Conservation (phyloP, 2,113 vertebrate species). For the Lagopus leucura region DNA sequence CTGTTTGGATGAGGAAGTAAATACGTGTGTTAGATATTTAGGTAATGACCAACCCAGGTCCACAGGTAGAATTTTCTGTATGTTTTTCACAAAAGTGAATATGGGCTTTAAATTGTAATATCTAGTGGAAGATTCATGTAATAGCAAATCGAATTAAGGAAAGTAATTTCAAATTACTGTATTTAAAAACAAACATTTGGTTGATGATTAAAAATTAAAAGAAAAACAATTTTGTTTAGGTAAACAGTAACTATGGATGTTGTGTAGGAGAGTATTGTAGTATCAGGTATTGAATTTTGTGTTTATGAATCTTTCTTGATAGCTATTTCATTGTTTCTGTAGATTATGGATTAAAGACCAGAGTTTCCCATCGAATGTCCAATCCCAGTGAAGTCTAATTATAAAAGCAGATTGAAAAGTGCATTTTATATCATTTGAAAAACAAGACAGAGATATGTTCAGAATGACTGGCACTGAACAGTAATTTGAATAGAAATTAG, state of each 20-base stretch:
- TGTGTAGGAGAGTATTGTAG: background rate
- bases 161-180: background rate
- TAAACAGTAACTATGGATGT: background rate
- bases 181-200: background rate
- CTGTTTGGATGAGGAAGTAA: background rate
- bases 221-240: background rate
- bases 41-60: background rate
- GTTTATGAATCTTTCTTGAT: background rate
- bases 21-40: background rate
- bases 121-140: background rate
- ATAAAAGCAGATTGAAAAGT: background rate
- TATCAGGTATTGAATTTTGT: background rate
- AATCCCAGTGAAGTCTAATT: background rate
- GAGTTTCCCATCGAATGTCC: background rate
- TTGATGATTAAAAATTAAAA: background rate
- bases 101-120: background rate
- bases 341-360: background rate
- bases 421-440: background rate
- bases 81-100: background rate
- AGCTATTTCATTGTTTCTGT: background rate
- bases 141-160: background rate
- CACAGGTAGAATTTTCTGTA: background rate
- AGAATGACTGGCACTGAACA: background rate
- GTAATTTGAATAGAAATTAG: background rate
- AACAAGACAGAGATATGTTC: background rate